phyloP scores from a whole-genome alignment of 2,888 invertebrate genomes.

The Escarpia spicata region DNA sequence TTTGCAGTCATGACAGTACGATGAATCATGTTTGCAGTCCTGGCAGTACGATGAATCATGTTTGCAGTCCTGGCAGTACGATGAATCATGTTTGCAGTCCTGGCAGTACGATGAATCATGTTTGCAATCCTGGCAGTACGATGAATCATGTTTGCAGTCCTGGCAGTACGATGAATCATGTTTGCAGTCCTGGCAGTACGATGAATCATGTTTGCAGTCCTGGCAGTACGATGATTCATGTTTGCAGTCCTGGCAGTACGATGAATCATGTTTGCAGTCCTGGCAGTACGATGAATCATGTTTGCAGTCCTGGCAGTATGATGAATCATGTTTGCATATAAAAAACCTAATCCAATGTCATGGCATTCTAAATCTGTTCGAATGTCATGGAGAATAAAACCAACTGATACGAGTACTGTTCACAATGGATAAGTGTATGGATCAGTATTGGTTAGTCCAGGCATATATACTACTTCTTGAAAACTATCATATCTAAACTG shows the following conservation, averaged over 20 bases:
- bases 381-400: not conserved
- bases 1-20: too few species aligned
- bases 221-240: too few species aligned
- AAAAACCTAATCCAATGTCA: not conserved
- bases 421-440: too few species aligned
- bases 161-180: not conserved
- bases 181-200: not conserved
- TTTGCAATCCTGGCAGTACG: too few species aligned
- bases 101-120: not conserved
- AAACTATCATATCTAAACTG: too few species aligned
- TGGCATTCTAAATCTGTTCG: not conserved
- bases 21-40: not conserved
- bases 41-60: not conserved
- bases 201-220: too few species aligned
- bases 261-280: not conserved
- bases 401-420: not conserved
- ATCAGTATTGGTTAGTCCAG: too few species aligned
- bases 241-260: not conserved
- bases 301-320: not conserved
- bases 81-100: not conserved
- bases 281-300: not conserved
- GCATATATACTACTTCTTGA: too few species aligned
- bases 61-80: not conserved
- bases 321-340: not conserved
- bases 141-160: not conserved